These are phyloP conservation scores for Passer montanus DNA, from an alignment of 2,113 vertebrate species.

Conservation along the genomic window DNA sequence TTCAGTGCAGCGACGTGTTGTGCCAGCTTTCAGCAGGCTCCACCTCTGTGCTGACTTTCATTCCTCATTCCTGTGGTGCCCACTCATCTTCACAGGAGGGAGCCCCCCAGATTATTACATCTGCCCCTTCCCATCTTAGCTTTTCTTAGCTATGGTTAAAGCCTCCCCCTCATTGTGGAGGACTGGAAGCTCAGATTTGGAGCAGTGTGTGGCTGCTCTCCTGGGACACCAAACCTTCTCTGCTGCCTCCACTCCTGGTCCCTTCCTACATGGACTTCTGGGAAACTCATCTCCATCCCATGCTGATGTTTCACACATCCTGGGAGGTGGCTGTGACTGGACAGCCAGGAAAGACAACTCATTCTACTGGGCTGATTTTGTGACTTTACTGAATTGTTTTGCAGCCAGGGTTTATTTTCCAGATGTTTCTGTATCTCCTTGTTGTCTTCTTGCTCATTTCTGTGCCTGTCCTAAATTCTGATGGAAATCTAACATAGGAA, in stretches of 20 bases:
- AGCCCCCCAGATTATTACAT: not conserved
- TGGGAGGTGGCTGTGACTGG: not conserved
- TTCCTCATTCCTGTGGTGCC: not conserved
- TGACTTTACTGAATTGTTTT: not conserved
- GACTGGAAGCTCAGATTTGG: not conserved
- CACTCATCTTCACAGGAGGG: not conserved
- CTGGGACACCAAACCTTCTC: not conserved
- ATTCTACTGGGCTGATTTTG: not conserved
- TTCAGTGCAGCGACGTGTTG: not conserved
- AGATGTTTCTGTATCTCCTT: not conserved
- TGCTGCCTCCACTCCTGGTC: not conserved
- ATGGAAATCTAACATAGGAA: not conserved
- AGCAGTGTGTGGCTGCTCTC: not conserved
- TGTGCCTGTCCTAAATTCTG: not conserved
- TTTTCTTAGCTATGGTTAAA: not conserved
- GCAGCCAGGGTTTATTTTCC: not conserved
- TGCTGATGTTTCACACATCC: not conserved
- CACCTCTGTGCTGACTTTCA: not conserved
- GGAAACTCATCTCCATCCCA: not conserved
- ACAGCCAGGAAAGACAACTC: constrained; percentile 10
- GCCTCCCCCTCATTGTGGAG: rapidly evolving
- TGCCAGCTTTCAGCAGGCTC: constrained; percentile 36
- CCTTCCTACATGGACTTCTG: not conserved
- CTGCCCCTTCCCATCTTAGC: not conserved
- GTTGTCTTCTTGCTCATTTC: not conserved